Conservation (phyloP, 37 sponge, comb jelly and placozoan genomes). For the Chondrosia reniformis region DNA sequence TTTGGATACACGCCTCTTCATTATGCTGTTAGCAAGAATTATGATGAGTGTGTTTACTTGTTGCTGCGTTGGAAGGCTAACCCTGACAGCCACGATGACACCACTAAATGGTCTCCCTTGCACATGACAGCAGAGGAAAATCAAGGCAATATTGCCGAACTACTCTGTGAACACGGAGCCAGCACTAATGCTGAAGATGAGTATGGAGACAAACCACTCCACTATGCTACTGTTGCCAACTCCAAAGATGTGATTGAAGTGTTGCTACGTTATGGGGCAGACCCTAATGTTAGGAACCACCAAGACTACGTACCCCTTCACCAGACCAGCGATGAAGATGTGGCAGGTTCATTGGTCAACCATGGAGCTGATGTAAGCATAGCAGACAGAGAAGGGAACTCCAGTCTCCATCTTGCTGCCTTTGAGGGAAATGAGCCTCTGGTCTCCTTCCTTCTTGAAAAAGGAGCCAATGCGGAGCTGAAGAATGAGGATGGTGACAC, state of each 20-base stretch:
- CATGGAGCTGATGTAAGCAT: background rate
- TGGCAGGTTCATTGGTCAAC: background rate
- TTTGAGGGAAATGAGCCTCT: slow-evolving; percentile 8
- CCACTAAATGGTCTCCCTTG: slow-evolving; percentile 19
- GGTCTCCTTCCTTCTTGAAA: slow-evolving; percentile 6
- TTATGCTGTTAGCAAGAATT: slow-evolving; percentile 26
- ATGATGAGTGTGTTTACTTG: slow-evolving; percentile 15
- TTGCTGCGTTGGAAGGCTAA: slow-evolving; percentile 31
- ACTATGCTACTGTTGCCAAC: slow-evolving; percentile 10
- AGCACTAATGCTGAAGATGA: background rate
- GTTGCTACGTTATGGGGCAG: background rate
- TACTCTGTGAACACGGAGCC: slow-evolving; percentile 10
- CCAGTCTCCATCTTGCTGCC: slow-evolving; percentile 14
- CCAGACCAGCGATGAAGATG: background rate
- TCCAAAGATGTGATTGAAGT: slow-evolving; percentile 11
- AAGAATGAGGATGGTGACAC: slow-evolving; percentile 15
- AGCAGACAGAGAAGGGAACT: background rate
- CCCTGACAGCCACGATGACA: slow-evolving; percentile 19
- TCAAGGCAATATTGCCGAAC: slow-evolving; percentile 9
- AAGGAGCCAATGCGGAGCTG: slow-evolving; percentile 1
- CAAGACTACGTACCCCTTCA: slow-evolving; percentile 13
- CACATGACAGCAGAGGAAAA: slow-evolving; percentile 13
- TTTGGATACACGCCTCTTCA: slow-evolving; percentile 23
- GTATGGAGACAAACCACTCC: slow-evolving; percentile 13
- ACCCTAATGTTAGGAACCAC: slow-evolving; percentile 8